Evolutionary conservation across 2,888 invertebrate species (phyloP).

Genomic region (Cephalotes varians): DNA sequence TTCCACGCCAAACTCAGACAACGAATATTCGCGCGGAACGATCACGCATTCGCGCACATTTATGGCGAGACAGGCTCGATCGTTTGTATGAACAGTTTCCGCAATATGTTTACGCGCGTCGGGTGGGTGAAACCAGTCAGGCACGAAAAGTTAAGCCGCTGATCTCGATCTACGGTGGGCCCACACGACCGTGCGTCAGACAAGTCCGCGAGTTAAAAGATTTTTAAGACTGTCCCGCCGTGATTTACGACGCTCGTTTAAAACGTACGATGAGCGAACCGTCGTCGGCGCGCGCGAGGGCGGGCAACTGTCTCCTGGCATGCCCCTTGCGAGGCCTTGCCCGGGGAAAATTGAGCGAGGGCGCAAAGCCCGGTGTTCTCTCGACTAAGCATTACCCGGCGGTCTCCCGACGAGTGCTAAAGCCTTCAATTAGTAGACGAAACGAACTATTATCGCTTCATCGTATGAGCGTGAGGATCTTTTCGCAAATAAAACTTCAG

Average conservation of each 20-base stretch:
- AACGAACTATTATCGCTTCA: conserved; percentile 10
- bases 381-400: conserved; percentile 6
- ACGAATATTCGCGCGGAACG: neutral
- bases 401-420: conserved; percentile 14
- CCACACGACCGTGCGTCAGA: conserved; percentile 63
- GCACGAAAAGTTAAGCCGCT: conserved; percentile 61
- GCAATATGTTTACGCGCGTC: conserved; percentile 22
- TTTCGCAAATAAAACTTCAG: conserved; percentile 16
- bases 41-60: conserved; percentile 59
- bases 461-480: neutral
- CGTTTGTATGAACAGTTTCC: conserved; percentile 36
- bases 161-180: conserved; percentile 66
- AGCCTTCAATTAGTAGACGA: conserved; percentile 24
- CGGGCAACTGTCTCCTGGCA: conserved; percentile 39
- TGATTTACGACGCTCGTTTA: conserved; percentile 73
- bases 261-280: conserved; percentile 65
- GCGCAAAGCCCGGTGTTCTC: conserved; percentile 8
- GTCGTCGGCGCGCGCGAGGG: conserved; percentile 52
- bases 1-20: neutral
- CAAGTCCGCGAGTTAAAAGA: conserved; percentile 63
- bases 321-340: conserved; percentile 37
- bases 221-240: conserved; percentile 65
- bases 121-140: conserved; percentile 68
- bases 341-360: conserved; percentile 37
- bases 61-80: conserved; percentile 64